Conservation (phyloP, 2,797 vertebrate genomes). For the Podarcis siculus region DNA sequence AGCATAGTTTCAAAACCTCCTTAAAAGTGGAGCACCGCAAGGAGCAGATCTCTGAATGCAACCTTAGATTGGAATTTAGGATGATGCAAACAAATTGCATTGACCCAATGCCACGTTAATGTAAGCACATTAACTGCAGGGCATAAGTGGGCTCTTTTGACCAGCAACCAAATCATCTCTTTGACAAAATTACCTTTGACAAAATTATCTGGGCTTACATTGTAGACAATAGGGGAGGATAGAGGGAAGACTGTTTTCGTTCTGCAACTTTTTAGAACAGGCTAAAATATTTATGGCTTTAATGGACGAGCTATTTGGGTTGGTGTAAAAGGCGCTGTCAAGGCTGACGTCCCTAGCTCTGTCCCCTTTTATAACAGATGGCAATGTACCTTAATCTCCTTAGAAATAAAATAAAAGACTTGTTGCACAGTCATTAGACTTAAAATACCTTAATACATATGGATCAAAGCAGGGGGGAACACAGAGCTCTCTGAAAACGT, state of each 20-base stretch:
- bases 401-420: neutral
- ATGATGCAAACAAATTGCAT: neutral
- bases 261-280: constrained; percentile 11
- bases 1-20: neutral
- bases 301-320: constrained; percentile 8
- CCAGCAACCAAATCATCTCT: neutral
- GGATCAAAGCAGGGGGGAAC: constrained; percentile 35
- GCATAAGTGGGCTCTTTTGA: neutral
- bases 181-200: neutral
- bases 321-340: constrained; percentile 3
- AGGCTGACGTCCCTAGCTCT: neutral
- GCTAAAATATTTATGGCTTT: constrained; percentile 14
- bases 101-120: neutral
- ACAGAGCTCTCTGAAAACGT: constrained; percentile 18
- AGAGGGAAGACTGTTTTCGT: neutral
- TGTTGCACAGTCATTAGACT: neutral
- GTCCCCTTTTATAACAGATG: neutral
- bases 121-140: neutral
- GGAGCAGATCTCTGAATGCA: neutral
- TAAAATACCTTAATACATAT: neutral
- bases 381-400: neutral
- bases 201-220: neutral
- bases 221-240: neutral
- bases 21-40: neutral
- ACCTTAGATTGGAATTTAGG: neutral